Percentiles rank a stretch among this genome's conserved stretches.
Conservation (phyloP, 2,113 vertebrate genomes). For the Peromyscus californicus region DNA sequence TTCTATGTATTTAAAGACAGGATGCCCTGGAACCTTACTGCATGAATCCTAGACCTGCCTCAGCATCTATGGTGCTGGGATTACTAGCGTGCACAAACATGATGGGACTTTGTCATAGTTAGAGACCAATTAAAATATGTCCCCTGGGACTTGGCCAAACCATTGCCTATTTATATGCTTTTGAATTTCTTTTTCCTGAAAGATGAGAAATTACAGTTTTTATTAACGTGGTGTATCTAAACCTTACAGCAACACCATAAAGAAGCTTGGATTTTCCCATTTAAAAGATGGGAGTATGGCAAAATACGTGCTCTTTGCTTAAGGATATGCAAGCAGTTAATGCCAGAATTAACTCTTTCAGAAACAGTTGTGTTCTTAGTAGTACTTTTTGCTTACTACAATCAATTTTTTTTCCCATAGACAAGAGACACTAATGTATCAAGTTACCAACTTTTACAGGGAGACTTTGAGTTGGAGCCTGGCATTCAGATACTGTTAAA, state of each 20-base stretch:
- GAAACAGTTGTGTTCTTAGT: slow-evolving; percentile 40
- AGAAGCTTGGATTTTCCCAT: slow-evolving; percentile 20
- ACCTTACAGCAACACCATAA: not conserved
- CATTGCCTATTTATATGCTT: slow-evolving; percentile 59
- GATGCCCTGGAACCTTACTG: not conserved
- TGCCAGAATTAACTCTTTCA: not conserved
- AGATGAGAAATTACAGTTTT: slow-evolving; percentile 23
- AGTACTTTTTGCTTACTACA: slow-evolving; percentile 34
- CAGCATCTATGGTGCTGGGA: not conserved
- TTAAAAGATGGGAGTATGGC: slow-evolving; percentile 25
- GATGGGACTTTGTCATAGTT: not conserved
- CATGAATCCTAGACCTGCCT: not conserved
- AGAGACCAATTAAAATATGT: not conserved
- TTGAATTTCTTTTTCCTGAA: slow-evolving; percentile 61
- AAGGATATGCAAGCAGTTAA: not conserved
- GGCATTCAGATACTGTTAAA: not conserved
- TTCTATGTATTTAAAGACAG: not conserved
- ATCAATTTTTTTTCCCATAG: not conserved
- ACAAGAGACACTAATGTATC: not conserved
- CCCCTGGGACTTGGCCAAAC: not conserved
- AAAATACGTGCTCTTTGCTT: not conserved
- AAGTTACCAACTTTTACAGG: not conserved
- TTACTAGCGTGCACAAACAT: not conserved
- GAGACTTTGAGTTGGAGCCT: not conserved
- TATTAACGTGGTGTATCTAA: slow-evolving; percentile 19